These are phyloP conservation scores for Manis crassicaudata DNA, from an alignment of 2,797 vertebrate species.

Conservation along the genomic window DNA sequence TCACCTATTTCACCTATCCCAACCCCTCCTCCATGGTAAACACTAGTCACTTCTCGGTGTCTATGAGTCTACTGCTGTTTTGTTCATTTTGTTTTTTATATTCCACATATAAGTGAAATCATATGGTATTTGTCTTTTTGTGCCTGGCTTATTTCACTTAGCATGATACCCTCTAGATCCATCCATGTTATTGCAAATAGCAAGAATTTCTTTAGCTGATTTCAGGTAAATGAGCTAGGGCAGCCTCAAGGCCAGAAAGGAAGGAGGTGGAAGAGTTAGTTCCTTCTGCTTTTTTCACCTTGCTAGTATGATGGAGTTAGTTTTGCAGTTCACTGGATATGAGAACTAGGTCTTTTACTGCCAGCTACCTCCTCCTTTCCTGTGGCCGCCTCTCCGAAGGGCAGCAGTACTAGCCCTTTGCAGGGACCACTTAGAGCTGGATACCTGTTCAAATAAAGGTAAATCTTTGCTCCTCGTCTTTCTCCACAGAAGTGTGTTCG, in stretches of 20 bases:
- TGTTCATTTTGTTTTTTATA: too few species aligned
- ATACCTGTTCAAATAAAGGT: background rate
- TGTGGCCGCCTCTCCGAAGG: background rate
- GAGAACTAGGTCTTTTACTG: conserved; percentile 4
- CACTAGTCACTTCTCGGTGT: too few species aligned
- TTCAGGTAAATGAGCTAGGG: background rate
- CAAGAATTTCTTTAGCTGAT: conserved; percentile 26
- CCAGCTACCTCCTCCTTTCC: background rate
- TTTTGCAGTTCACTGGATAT: background rate
- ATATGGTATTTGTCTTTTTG: too few species aligned
- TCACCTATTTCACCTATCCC: too few species aligned
- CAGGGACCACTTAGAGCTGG: background rate
- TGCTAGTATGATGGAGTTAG: background rate
- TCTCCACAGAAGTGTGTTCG: background rate
- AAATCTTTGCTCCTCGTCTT: background rate
- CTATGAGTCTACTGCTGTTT: too few species aligned
- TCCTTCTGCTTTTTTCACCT: background rate
- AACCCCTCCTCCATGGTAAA: too few species aligned
- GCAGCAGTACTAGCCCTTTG: background rate
- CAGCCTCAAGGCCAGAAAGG: background rate
- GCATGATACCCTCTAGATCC: too few species aligned
- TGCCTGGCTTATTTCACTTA: too few species aligned
- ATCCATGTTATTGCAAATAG: background rate
- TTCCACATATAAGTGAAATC: too few species aligned
- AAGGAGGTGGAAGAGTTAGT: background rate